Evolutionary conservation across 1,140 invertebrate species (phyloP).

Genomic region (Brachionus manjavacas): DNA sequence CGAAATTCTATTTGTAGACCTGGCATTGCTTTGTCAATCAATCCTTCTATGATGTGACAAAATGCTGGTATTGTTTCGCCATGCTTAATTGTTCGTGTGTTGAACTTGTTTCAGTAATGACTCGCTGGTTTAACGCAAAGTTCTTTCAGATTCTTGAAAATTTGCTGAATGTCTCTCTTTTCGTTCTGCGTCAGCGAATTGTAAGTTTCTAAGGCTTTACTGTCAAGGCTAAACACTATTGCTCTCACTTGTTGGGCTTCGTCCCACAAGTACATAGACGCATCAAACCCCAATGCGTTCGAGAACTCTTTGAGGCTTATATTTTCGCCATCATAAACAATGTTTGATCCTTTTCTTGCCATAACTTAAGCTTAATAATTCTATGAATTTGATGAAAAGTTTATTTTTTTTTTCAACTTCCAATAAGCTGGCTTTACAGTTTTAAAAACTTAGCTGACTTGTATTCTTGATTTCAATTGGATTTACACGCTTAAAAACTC

Average conservation of each 20-base stretch:
- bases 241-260: neutral
- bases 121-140: neutral
- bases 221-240: neutral
- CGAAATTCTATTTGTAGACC: neutral
- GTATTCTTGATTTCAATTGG: neutral
- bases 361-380: neutral
- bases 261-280: neutral
- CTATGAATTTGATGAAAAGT: too few species aligned
- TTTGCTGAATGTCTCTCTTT: neutral
- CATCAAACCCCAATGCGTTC: neutral
- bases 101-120: neutral
- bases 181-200: neutral
- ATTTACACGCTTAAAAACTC: neutral
- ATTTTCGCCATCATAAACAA: neutral
- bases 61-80: neutral
- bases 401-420: too few species aligned
- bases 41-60: neutral
- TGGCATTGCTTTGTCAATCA: neutral
- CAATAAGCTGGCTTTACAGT: neutral
- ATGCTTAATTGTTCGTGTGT: neutral
- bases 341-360: too few species aligned
- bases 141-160: neutral
- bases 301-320: neutral
- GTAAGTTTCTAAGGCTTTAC: neutral
- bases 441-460: neutral